A percentile compares a stretch with the other conserved stretches of the same genome.
These are phyloP conservation scores for Myopa tessellatipennis DNA, from an alignment of 2,888 invertebrate genomes.

Conservation along the genomic window DNA sequence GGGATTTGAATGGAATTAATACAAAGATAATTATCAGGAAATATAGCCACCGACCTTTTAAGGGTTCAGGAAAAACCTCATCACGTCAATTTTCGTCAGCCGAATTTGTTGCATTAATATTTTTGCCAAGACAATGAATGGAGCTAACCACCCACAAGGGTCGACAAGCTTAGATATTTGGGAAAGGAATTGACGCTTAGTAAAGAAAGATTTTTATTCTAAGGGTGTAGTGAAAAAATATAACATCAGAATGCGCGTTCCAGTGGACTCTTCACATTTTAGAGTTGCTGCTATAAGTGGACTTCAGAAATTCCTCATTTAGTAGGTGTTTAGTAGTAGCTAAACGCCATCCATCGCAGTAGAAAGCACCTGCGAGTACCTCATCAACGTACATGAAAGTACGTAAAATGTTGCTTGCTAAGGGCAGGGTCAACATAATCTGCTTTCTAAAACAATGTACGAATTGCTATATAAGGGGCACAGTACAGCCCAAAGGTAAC, in stretches of 20 bases:
- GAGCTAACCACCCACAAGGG: constrained; percentile 24
- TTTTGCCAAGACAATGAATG: constrained; percentile 13
- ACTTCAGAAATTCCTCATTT: constrained; percentile 29
- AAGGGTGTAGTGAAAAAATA: neutral
- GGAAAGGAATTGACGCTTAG: constrained; percentile 16
- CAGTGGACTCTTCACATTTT: constrained; percentile 36
- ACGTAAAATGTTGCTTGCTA: constrained; percentile 36
- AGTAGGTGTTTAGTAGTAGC: constrained; percentile 28
- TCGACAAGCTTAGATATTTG: constrained; percentile 11
- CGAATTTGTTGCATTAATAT: constrained; percentile 22
- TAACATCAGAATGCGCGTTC: constrained; percentile 10
- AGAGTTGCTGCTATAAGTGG: constrained; percentile 30
- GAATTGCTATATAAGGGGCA: constrained; percentile 38
- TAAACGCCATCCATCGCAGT: constrained; percentile 2
- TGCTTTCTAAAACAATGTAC: constrained; percentile 37
- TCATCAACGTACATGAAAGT: constrained; percentile 36
- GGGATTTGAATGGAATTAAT: constrained; percentile 23
- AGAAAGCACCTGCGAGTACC: constrained; percentile 14
- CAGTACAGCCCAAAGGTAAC: constrained; percentile 40
- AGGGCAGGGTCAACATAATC: constrained; percentile 36
- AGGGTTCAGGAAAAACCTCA: neutral
- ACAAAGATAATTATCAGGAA: constrained; percentile 12
- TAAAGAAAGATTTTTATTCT: neutral
- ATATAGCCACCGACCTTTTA: neutral
- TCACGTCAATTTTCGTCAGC: constrained; percentile 14